Percentiles rank a stretch among this genome's conserved stretches.
These are phyloP conservation scores for Heliconius hortense DNA, from an alignment of 2,888 invertebrate species.

Conservation along the genomic window DNA sequence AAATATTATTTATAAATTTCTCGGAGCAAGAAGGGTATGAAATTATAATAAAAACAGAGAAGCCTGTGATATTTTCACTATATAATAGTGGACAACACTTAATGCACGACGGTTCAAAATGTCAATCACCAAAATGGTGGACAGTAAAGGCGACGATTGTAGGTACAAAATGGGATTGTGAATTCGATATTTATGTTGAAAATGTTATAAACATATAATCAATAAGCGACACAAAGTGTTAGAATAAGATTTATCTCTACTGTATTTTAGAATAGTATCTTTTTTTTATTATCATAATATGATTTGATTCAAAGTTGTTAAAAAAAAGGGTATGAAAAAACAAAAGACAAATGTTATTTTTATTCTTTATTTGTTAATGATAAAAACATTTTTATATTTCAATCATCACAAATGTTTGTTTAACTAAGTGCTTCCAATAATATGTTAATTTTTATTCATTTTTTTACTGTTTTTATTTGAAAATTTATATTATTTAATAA, in stretches of 20 bases:
- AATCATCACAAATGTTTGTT: conserved; percentile 25
- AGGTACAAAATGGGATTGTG: conserved; percentile 29
- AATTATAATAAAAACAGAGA: conserved; percentile 30
- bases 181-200: conserved; percentile 29
- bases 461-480: conserved; percentile 39
- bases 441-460: conserved; percentile 24
- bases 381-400: conserved; percentile 6
- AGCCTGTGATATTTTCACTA: conserved; percentile 40
- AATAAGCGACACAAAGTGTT: conserved; percentile 25
- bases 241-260: conserved; percentile 18
- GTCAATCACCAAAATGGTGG: not conserved
- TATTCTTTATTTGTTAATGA: conserved; percentile 11
- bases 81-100: conserved; percentile 29
- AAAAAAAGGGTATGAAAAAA: not conserved
- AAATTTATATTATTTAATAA: conserved; percentile 36
- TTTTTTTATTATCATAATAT: not conserved
- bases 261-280: conserved; percentile 13
- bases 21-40: conserved; percentile 43
- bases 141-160: no score
- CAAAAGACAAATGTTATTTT: not conserved
- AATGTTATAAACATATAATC: conserved; percentile 9
- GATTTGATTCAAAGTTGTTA: not conserved
- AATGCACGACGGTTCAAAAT: conserved; percentile 34
- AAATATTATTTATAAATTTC: conserved; percentile 24
- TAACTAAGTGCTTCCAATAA: conserved; percentile 35